A percentile compares a stretch with the other conserved stretches of the same genome.
phyloP scores from a whole-genome alignment of 2,888 invertebrate species.

The Odontocolon sp. region DNA sequence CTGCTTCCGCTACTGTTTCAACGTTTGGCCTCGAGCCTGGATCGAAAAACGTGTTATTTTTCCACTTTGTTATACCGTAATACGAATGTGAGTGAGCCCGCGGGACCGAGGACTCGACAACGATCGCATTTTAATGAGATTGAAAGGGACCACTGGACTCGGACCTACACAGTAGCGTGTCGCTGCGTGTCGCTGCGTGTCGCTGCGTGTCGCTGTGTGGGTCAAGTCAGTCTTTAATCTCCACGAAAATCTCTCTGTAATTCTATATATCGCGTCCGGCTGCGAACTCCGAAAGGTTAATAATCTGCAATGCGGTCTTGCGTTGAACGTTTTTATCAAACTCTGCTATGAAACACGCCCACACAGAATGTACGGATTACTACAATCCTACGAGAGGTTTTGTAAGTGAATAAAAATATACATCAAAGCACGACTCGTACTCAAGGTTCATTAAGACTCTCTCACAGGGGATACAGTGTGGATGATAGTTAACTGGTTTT shows the following conservation, averaged over 20 bases:
- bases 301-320: conserved; percentile 54
- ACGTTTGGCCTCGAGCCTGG: neutral
- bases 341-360: neutral
- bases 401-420: conserved; percentile 14
- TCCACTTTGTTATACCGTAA: neutral
- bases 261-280: conserved; percentile 55
- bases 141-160: conserved; percentile 7
- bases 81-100: too few relatives aligned
- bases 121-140: conserved; percentile 66
- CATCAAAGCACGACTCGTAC: conserved; percentile 26
- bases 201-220: conserved; percentile 7
- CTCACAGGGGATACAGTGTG: conserved; percentile 13
- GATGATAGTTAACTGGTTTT: conserved; percentile 32
- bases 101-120: conserved; percentile 31
- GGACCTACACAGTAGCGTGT: conserved; percentile 57
- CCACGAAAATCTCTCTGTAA: conserved; percentile 58
- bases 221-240: conserved; percentile 57
- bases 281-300: conserved; percentile 50
- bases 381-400: neutral
- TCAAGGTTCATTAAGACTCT: conserved; percentile 41
- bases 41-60: neutral
- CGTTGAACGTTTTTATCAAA: conserved; percentile 15
- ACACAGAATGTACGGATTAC: neutral
- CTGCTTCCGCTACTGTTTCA: neutral
- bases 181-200: conserved; percentile 9